Conservation (phyloP, 2,888 invertebrate species). For the Blastobasis lacticolella region DNA sequence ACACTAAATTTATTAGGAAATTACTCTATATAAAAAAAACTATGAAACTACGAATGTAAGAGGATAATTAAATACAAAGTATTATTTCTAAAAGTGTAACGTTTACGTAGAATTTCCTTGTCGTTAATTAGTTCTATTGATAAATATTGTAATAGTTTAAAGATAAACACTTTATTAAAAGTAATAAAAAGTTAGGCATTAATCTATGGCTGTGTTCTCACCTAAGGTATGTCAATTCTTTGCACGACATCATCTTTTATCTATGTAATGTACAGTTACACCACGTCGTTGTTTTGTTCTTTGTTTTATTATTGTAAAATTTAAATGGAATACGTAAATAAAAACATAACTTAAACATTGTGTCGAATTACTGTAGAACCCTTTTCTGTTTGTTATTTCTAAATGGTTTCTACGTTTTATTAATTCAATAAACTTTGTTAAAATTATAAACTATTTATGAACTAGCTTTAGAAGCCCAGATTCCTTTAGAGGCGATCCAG, state of each 20-base stretch:
- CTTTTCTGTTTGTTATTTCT: too few species aligned
- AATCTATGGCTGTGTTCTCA: constrained; percentile 73
- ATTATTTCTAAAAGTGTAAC: constrained; percentile 22
- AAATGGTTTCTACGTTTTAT: too few species aligned
- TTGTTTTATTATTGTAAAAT: constrained; percentile 41
- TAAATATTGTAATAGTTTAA: constrained; percentile 16
- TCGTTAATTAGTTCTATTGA: constrained; percentile 34
- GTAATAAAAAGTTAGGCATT: constrained; percentile 33
- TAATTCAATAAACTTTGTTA: too few species aligned
- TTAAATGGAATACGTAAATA: constrained; percentile 66
- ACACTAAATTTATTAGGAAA: constrained; percentile 4
- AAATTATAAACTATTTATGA: too few species aligned
- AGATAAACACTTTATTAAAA: constrained; percentile 5
- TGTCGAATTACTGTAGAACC: too few species aligned
- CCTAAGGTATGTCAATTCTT: constrained; percentile 71
- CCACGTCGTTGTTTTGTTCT: constrained; percentile 44
- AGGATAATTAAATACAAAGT: constrained; percentile 14
- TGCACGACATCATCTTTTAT: constrained; percentile 66
- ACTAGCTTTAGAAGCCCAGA: too few species aligned
- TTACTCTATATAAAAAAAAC: constrained; percentile 1
- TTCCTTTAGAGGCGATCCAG: too few species aligned
- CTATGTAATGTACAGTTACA: constrained; percentile 57
- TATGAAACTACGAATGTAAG: constrained; percentile 8
- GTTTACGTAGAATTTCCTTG: constrained; percentile 24
- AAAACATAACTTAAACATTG: too few species aligned